Evolutionary conservation across 1,140 invertebrate genomes (phyloP), one percentile per base, ranked within the genome.

Genomic region (Ptiloglossa arizonensis): DNA sequence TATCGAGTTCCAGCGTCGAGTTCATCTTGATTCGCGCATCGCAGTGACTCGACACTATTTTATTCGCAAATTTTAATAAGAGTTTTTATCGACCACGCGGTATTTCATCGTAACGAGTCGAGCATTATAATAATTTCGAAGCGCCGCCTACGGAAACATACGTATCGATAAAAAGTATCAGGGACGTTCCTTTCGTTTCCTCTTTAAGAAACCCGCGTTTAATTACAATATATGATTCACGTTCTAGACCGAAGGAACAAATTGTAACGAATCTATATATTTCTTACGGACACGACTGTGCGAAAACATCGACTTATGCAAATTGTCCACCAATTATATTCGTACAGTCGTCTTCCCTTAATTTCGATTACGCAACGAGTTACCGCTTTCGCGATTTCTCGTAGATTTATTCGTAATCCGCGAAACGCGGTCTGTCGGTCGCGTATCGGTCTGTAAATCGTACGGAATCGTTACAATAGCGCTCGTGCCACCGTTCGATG

Each of bases 391-490:
- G 22, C 24, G 38, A 35, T 11, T 15, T 9, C 22, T 8, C 2
- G 1, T 38, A 22, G 24, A 59, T 59, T 59, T 22, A 59, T 38
- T 44, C 48, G 2, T 22, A 27, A 69, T 57, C 19, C 22, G 5
- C 13, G 24, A 70, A 59, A 5, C 54, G 27, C 1, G 24, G 38
- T 17, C 8, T 44, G 17, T 19, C 19, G 1, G 17, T 50, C 9
- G 8, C 54, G n/a, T 62, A 72, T 62, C 57, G 3, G 4, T 5
- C 15, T 22, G 4, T 38, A 5, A 24, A 73, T 73, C 71, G 71
- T 54, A n/a, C n/a, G 71, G 35, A 32, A 67, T 67, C 27, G 62
- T 44, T 44, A 44, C 24, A 52, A 63, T 66, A 19, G 35, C 17
- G n/a, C 17, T 44, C 38, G 19, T 29, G 54, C 8, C 24, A 13